Evolutionary conservation across 2,888 invertebrate genomes (phyloP), one percentile per base, ranked within the genome.

Genomic region (Achlya flavicornis): DNA sequence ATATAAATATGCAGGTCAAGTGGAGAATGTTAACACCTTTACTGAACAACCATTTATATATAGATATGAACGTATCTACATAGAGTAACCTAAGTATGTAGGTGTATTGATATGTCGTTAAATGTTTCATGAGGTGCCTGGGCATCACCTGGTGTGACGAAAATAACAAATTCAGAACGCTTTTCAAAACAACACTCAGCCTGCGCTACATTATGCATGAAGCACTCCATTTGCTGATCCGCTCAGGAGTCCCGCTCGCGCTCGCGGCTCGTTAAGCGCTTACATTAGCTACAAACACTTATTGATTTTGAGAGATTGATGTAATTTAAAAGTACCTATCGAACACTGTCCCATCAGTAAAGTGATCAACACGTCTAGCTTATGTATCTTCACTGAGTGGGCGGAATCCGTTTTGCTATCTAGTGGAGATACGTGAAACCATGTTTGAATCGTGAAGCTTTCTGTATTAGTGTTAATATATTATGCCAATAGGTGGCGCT

Each of bases 141-240:
- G 84, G 87, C 89, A 87, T 89, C 91, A 92, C 91, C 90, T 91
- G 92, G 90, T 87, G 88, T 91, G 91, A 91, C 89, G 90, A 90
- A 91, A 92, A 91, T 92, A 93, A 91, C 91, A 87, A 90, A 93
- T 92, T 93, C 90, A 89, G 91, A 91, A 92, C 88, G 92, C 91
- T 92, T 91, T 92, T 92, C 90, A 92, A 92, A 93, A 93, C 93
- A 93, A 92, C 93, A 91, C 91, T 92, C 92, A 90, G 91, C 80
- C 86, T 80, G 84, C 79, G 86, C 88, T 93, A 91, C 93, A 93
- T 93, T 92, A 93, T 93, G 93, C 91, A 93, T 93, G 93, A 93
- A 89, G 90, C 93, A 92, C 93, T 93, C 93, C 93, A 93, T 93
- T 92, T 93, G 92, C 88, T 91, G 91, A 93, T 93, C 93, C 91